These are phyloP conservation scores for Cylindroiulus punctatus DNA, from an alignment of 2,888 invertebrate species.

Conservation along the genomic window DNA sequence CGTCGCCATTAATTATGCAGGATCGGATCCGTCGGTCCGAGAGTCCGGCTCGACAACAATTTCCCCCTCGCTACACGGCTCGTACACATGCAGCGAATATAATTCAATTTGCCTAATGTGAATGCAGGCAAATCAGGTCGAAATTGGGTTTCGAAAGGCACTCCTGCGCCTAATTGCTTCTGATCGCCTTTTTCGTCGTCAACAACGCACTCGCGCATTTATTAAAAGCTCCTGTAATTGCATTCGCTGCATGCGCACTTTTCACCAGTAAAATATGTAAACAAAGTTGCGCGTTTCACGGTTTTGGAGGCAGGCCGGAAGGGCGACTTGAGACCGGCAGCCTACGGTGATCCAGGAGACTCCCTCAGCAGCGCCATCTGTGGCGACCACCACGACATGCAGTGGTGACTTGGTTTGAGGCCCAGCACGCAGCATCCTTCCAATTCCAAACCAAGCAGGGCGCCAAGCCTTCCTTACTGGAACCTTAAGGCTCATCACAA, in stretches of 20 bases:
- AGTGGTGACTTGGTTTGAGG: too few species aligned
- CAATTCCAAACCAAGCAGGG: too few species aligned
- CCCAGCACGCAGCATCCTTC: too few species aligned
- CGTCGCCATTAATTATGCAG: conserved; percentile 19
- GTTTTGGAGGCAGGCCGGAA: neutral
- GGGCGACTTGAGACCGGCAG: too few species aligned
- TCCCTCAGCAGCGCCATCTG: too few species aligned
- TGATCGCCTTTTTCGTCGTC: conserved; percentile 17
- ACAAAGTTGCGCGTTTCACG: neutral
- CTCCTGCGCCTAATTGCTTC: neutral
- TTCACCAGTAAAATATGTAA: neutral
- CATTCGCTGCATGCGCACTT: conserved; percentile 32
- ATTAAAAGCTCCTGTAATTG: conserved; percentile 24
- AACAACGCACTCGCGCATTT: neutral
- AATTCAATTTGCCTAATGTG: neutral
- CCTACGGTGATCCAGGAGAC: too few species aligned
- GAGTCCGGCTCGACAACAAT: neutral
- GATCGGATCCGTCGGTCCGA: neutral
- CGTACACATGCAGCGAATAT: too few species aligned
- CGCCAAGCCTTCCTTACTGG: too few species aligned
- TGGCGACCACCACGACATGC: too few species aligned
- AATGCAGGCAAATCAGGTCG: neutral
- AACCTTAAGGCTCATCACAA: too few species aligned
- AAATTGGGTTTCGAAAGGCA: neutral
- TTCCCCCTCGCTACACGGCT: too few species aligned